Percentiles rank a stretch among this genome's conserved stretches.
Conservation (phyloP, 2,113 vertebrate species). For the Leuciscus idus region DNA sequence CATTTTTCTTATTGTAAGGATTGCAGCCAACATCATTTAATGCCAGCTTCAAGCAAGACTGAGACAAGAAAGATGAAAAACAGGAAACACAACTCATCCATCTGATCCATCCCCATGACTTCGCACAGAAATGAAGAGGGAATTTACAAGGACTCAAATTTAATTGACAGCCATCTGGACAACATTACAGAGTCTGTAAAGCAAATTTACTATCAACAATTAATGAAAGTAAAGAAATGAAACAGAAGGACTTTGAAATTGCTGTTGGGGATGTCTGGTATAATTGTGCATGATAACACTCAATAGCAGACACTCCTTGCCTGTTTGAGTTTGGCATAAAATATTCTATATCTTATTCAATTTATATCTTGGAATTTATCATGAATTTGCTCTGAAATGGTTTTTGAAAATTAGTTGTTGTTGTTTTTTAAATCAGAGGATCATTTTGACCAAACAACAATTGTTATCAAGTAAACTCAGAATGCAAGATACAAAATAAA, state of each 20-base stretch:
- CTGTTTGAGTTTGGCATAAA: neutral
- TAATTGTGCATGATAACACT: neutral
- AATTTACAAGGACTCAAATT: constrained; percentile 27
- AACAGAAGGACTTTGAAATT: constrained; percentile 11
- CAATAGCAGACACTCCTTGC: neutral
- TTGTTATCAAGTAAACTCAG: neutral
- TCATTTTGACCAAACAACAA: neutral
- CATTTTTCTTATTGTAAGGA: neutral
- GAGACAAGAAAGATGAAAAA: constrained; percentile 16
- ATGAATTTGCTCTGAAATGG: neutral
- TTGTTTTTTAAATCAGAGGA: neutral
- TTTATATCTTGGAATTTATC: neutral
- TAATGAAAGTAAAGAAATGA: constrained; percentile 14
- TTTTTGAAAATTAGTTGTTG: neutral
- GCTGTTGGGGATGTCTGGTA: neutral
- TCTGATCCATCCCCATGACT: neutral
- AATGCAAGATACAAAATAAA: neutral
- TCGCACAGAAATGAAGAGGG: neutral
- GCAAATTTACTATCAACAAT: constrained; percentile 18
- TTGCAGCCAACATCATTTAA: neutral
- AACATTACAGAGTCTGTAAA: neutral
- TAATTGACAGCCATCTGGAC: constrained; percentile 10
- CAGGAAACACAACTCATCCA: neutral
- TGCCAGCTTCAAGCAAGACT: neutral
- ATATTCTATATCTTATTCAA: neutral